Evolutionary conservation across 2,888 invertebrate species (phyloP).

Genomic region (Platycnemis pennipes): DNA sequence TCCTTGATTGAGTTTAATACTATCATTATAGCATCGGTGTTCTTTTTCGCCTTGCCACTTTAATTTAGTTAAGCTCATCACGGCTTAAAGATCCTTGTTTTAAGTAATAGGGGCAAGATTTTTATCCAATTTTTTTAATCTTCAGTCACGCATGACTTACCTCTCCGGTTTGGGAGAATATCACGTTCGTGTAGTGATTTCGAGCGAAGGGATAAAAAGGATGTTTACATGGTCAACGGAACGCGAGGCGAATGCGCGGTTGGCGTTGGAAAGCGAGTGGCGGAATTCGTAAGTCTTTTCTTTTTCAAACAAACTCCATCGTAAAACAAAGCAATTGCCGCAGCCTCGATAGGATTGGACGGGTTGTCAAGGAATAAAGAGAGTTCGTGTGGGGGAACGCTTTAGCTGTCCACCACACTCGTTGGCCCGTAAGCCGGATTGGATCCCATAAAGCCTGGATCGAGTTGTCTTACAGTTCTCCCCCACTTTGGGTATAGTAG

Average conservation of each 20-base stretch:
- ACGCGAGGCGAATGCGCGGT: not conserved
- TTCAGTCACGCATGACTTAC: no score
- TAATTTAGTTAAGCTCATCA: no score
- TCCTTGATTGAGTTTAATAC: no score
- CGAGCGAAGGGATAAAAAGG: not conserved
- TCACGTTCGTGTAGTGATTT: not conserved
- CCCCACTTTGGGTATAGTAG: no score
- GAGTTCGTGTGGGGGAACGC: not conserved
- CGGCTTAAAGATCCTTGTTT: no score
- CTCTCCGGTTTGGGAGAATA: not conserved
- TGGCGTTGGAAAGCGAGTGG: not conserved
- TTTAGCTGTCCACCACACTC: not conserved
- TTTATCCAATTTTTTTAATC: no score
- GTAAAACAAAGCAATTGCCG: not conserved
- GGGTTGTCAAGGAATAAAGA: not conserved
- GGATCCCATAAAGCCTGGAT: not conserved
- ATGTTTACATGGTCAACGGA: not conserved
- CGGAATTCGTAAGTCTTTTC: not conserved
- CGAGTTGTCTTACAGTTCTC: not conserved
- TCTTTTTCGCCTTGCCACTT: no score
- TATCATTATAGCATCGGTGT: no score
- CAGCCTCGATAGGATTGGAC: not conserved
- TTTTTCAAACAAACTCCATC: not conserved
- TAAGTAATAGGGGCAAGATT: no score
- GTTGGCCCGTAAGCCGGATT: not conserved